A percentile compares a stretch with the other conserved stretches of the same genome.
Evolutionary conservation across 2,797 vertebrate genomes (phyloP).

Genomic region (Molossus alvarezi): DNA sequence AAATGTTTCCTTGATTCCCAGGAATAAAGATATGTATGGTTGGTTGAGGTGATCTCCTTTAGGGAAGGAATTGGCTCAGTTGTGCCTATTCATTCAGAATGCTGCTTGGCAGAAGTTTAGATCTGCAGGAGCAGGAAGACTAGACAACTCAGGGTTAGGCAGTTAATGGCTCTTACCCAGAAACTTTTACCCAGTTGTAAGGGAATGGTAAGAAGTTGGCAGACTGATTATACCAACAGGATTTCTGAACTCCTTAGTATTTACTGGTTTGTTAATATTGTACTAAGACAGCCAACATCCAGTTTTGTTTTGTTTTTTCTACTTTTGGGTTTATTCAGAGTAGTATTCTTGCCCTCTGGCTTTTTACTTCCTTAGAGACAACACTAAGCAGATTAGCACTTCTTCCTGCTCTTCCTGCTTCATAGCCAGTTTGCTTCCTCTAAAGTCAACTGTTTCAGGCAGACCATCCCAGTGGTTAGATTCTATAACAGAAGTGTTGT

Average conservation of each 20-base stretch:
- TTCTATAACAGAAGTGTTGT: neutral
- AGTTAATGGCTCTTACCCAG: neutral
- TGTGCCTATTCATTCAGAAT: conserved; percentile 5
- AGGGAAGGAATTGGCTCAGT: neutral
- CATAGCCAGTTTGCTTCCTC: neutral
- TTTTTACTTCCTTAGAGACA: neutral
- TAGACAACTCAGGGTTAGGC: neutral
- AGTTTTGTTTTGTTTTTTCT: neutral
- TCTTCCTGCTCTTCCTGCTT: too few species aligned
- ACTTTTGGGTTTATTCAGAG: neutral
- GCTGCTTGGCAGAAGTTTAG: neutral
- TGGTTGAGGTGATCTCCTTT: neutral
- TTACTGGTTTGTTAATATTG: neutral
- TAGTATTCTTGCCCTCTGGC: neutral
- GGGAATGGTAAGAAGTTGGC: neutral
- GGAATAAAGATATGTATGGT: neutral
- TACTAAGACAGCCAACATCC: neutral
- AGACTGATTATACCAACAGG: neutral
- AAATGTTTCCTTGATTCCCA: neutral
- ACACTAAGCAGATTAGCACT: neutral
- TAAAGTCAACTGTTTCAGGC: neutral
- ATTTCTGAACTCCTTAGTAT: neutral
- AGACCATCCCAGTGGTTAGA: neutral
- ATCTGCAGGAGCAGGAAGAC: neutral
- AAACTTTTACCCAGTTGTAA: neutral